Evolutionary conservation across 2,888 invertebrate genomes (phyloP).

Genomic region (Julus scandinavius): DNA sequence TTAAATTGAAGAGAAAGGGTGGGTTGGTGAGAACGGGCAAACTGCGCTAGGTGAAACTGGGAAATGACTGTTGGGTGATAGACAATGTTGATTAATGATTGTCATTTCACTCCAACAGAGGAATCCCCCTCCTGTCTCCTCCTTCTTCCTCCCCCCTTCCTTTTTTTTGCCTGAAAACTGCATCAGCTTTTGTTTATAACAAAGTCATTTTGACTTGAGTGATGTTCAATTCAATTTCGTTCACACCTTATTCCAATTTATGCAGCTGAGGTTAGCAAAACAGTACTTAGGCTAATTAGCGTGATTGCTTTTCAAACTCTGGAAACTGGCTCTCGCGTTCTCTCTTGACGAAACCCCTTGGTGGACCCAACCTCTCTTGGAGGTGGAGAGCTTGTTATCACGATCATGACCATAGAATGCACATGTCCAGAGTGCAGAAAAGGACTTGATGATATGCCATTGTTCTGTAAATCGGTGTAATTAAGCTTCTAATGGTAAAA

Average conservation of each 20-base stretch:
- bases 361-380: background rate
- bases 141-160: background rate
- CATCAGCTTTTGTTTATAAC: conserved; percentile 47
- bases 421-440: background rate
- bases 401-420: background rate
- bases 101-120: conserved; percentile 33
- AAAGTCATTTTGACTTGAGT: conserved; percentile 49
- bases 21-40: background rate
- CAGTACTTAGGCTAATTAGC: conserved; percentile 54
- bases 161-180: background rate
- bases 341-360: background rate
- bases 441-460: background rate
- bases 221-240: conserved; percentile 51
- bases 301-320: conserved; percentile 50
- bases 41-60: background rate
- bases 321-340: background rate
- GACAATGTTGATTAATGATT: conserved; percentile 49
- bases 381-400: background rate
- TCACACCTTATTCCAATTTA: conserved; percentile 50
- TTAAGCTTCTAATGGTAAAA: background rate
- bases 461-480: background rate
- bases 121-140: conserved; percentile 37
- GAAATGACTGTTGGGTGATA: conserved; percentile 44
- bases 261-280: conserved; percentile 50
- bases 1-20: conserved; percentile 46